Evolutionary conservation across 2,888 invertebrate species (phyloP), one percentile per base, ranked within the genome.

Genomic region (Sphaerophoria rueppellii): DNA sequence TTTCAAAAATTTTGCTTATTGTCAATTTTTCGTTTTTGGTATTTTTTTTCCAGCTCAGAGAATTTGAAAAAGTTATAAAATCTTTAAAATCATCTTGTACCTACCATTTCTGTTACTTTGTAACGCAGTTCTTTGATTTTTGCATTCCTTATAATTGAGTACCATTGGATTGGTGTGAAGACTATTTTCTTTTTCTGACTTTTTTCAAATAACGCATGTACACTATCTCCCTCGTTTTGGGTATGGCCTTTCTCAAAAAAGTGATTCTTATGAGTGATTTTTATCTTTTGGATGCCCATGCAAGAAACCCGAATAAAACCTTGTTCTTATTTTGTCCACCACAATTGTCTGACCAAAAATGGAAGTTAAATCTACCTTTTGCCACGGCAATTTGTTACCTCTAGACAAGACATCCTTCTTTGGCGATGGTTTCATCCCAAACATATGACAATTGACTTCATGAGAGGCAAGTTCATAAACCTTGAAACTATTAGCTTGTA

Each of bases 351-450:
- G 37, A 37, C 37, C 37, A 37, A 37, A 37, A 37, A 37, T 37
- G 37, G 37, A 37, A 37, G 37, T 70, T 35, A 16, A 55, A 69
- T 37, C 35, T 55, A 14, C 69, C 63, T 70, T 55, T 57, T 50
- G 65, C 34, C 34, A 65, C 87, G 60, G 50, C 81, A 88, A 65
- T 87, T 89, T 32, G 77, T 63, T 5, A 88, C 86, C 60, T 88
- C 87, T 63, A n/a, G n/a, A n/a, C n/a, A n/a, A 86, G 87, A 35
- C 88, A 73, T 35, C 88, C 88, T 60, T 87, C 82, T 50, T 87
- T 86, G 6, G 86, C 88, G n/a, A 77, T n/a, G n/a, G n/a, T n/a
- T n/a, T 60, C 88, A 58, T 83, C 70, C 87, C 88, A 89, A 70
- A 88, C 86, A 73, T 87, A 88, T n/a, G n/a, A 69, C 88, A 89